Percentiles rank a stretch among this genome's conserved stretches.
Conservation (phyloP, 2,113 vertebrate genomes). For the Campylorhamphus procurvoides region DNA sequence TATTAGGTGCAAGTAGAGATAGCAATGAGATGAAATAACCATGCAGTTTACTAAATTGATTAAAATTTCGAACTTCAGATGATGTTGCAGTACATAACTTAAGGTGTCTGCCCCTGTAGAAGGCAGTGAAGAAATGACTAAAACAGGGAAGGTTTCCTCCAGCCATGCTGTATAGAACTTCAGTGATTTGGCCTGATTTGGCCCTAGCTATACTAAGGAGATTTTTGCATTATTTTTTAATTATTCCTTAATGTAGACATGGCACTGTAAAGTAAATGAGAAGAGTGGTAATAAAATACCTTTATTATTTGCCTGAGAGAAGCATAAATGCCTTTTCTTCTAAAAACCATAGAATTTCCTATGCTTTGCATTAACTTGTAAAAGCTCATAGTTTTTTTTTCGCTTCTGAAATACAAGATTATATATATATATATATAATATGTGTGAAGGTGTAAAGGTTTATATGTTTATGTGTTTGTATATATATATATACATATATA, state of each 20-base stretch:
- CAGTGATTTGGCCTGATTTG: background rate
- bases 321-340: background rate
- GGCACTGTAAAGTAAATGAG: background rate
- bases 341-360: background rate
- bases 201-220: fast-evolving
- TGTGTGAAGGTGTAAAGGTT: background rate
- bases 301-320: background rate
- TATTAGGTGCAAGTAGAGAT: background rate
- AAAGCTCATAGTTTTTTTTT: background rate
- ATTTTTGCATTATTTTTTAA: background rate
- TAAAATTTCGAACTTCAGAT: background rate
- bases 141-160: background rate
- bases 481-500: no score
- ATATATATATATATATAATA: no score
- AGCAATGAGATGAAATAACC: background rate
- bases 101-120: background rate
- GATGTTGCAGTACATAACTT: background rate
- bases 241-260: background rate
- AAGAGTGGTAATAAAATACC: background rate
- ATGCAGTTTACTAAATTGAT: background rate
- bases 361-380: background rate
- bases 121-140: background rate
- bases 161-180: background rate
- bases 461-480: background rate
- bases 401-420: background rate